phyloP scores from a whole-genome alignment of 2,113 vertebrate genomes.

The Glaucomys volans region DNA sequence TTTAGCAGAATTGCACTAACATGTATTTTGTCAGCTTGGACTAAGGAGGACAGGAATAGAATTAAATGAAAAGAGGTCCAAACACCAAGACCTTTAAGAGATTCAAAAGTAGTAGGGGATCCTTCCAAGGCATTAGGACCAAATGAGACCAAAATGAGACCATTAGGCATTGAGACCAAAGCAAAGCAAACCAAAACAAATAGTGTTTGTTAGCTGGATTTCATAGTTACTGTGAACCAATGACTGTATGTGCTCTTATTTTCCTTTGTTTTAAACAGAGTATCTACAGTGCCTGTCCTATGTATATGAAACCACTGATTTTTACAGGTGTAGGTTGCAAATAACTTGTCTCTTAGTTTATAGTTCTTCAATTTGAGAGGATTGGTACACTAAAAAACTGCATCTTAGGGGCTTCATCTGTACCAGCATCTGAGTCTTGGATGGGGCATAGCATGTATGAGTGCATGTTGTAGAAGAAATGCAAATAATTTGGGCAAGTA shows the following conservation, averaged over 20 bases:
- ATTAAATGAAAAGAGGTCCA: not conserved
- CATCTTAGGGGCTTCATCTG: not conserved
- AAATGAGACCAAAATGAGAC: too few species aligned
- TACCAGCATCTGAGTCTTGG: not conserved
- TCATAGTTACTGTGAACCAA: not conserved
- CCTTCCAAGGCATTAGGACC: not conserved
- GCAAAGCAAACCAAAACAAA: not conserved
- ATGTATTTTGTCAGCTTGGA: not conserved
- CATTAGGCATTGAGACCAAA: not conserved
- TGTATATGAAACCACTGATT: not conserved
- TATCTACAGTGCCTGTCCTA: not conserved
- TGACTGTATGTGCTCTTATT: not conserved
- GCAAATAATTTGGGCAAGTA: not conserved
- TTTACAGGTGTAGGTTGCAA: not conserved
- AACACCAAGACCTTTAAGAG: not conserved
- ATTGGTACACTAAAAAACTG: not conserved
- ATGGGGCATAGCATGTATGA: not conserved
- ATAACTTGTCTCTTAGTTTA: not conserved
- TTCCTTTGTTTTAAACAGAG: not conserved
- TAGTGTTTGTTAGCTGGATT: not conserved
- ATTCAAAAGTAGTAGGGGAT: not conserved
- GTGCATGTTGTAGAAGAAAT: not conserved
- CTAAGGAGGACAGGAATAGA: not conserved
- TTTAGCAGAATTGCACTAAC: not conserved
- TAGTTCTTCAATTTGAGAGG: not conserved